Evolutionary conservation across 2,113 vertebrate genomes (phyloP), one percentile per base, ranked within the genome.

Genomic region (Sphaerodactylus townsendi): DNA sequence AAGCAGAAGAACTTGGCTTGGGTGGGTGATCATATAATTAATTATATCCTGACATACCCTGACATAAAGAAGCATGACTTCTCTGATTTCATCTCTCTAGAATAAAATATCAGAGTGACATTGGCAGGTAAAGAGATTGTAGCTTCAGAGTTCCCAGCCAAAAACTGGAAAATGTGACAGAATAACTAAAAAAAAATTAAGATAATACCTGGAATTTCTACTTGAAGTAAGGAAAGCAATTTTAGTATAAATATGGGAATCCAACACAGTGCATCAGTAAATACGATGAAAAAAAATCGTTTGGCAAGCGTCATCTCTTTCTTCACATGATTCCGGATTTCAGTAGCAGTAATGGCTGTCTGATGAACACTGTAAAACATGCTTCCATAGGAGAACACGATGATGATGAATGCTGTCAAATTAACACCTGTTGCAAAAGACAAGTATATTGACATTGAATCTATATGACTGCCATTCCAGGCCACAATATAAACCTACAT

Each of bases 361-460:
- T 96, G 96, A 90, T 97, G 98, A 90, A 99, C 96, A 79, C 97
- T 99, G 92, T 99, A 98, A 94, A 99, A 99, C 98, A 99, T 99
- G 90, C 98, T 98, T 86, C 97, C 98, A 0, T 99, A 99, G 84
- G 98, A 98, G 87, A 99, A 96, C 17, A 99, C 97, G 37, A 99
- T 98, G 94, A 98, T 97, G 93, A 99, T 95, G 92, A 99, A 99
- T 1, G 98, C 98, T 83, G 96, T 97, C 94, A 99, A 93, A 92
- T 99, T 99, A 91, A 99, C 94, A 93, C 98, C 98, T 99, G 90
- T 91, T 87, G 83, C 80, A 84, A 87, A 87, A 91, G 25, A 91
- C 53, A 90, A 87, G 71, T 44, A 46, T 10, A n/a, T 70, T 71
- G 23, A 21, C 35, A 50, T 81, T 70, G 7, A 21, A 37, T 56